Evolutionary conservation across 2,888 invertebrate genomes (phyloP).

Genomic region (Habroteleia sp.): DNA sequence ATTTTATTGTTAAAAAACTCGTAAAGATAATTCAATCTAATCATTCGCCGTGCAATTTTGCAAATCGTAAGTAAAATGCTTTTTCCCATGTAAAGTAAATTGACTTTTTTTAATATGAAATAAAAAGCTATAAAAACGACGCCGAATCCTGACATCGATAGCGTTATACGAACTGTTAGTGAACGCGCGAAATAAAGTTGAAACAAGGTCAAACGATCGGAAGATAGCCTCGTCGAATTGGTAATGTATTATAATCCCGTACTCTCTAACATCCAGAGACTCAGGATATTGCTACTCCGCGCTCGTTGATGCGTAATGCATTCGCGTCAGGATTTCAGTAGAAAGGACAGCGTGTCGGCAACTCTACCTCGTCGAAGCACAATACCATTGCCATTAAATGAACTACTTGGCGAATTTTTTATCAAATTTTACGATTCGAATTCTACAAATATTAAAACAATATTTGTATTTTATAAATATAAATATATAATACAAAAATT

Average conservation of each 20-base stretch:
- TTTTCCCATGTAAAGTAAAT: too few relatives aligned
- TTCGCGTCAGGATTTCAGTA: conserved; percentile 77
- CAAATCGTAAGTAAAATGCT: too few relatives aligned
- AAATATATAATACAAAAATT: too few relatives aligned
- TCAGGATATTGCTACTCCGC: conserved; percentile 81
- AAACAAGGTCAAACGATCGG: conserved; percentile 73
- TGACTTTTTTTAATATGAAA: too few relatives aligned
- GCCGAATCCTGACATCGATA: too few relatives aligned
- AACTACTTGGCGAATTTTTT: conserved; percentile 57
- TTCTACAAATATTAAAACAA: too few relatives aligned
- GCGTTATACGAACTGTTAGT: conserved; percentile 26
- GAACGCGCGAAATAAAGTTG: conserved; percentile 69
- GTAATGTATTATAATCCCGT: conserved; percentile 80
- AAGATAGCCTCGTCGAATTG: conserved; percentile 76
- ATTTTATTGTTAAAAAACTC: conserved; percentile 27
- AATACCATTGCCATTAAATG: conserved; percentile 68
- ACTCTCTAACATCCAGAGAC: conserved; percentile 73
- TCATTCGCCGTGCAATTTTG: too few relatives aligned
- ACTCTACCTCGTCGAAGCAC: conserved; percentile 41
- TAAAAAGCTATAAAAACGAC: too few relatives aligned
- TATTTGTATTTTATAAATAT: too few relatives aligned
- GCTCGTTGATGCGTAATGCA: conserved; percentile 81
- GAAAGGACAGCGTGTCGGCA: conserved; percentile 61
- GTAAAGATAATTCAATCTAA: too few relatives aligned
- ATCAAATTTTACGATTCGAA: conserved; percentile 65